Percentiles rank a stretch among this genome's conserved stretches.
These are phyloP conservation scores for Rhagologus leucostigma DNA, from an alignment of 2,113 vertebrate genomes.

Conservation along the genomic window DNA sequence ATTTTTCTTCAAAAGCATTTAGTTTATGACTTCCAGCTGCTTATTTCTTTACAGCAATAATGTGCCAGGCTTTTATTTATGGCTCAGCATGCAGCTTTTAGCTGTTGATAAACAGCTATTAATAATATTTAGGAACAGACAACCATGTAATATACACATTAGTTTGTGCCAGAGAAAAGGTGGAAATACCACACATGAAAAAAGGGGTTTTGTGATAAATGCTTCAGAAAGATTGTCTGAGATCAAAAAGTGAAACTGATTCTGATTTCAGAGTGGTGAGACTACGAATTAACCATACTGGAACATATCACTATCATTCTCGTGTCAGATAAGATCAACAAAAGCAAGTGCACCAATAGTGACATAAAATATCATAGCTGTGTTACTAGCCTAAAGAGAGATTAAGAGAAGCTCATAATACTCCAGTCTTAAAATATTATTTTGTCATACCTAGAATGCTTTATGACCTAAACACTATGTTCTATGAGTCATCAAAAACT, in stretches of 20 bases:
- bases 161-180: background rate
- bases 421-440: background rate
- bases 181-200: background rate
- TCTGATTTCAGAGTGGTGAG: background rate
- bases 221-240: background rate
- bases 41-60: slow-evolving; percentile 24
- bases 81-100: slow-evolving; percentile 5
- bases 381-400: background rate
- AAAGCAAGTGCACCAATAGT: background rate
- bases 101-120: slow-evolving; percentile 23
- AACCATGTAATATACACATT: background rate
- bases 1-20: slow-evolving; percentile 9
- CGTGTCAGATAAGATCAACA: background rate
- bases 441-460: background rate
- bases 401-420: background rate
- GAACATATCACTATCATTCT: background rate
- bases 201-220: background rate
- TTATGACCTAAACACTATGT: background rate
- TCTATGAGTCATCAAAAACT: background rate
- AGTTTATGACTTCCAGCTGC: slow-evolving; percentile 5
- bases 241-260: background rate
- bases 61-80: background rate
- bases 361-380: background rate
- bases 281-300: background rate
- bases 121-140: slow-evolving; percentile 16